Conservation (phyloP, 2,113 vertebrate species). For the Azemiops feae region DNA sequence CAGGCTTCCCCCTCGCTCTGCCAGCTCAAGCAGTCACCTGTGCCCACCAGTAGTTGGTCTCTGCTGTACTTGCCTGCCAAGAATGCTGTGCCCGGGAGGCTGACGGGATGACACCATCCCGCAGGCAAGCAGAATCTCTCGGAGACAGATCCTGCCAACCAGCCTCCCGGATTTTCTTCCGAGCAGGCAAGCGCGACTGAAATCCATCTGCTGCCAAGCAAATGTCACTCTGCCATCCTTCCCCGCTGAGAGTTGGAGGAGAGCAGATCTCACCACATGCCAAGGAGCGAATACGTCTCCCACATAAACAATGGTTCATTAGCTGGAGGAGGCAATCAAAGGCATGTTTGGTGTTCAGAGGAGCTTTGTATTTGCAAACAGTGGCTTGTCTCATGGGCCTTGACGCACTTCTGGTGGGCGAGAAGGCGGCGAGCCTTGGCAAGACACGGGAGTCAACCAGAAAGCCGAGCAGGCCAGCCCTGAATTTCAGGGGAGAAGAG, state of each 20-base stretch:
- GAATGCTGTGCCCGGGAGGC: too few species aligned
- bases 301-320: neutral
- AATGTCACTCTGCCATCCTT: neutral
- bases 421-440: neutral
- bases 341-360: neutral
- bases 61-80: too few species aligned
- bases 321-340: neutral
- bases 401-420: neutral
- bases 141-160: neutral
- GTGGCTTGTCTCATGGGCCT: neutral
- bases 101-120: accelerated
- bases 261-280: neutral
- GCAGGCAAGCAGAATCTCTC: neutral
- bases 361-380: neutral
- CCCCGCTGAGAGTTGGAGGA: neutral
- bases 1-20: accelerated
- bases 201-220: neutral
- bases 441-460: neutral
- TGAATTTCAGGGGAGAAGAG: neutral
- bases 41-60: accelerated
- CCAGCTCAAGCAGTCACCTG: accelerated
- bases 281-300: neutral
- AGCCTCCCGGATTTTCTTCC: neutral
- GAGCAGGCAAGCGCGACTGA: neutral
- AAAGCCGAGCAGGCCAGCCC: neutral